These are phyloP conservation scores for Leptinotarsa undecemlineata DNA, from an alignment of 1,140 invertebrate genomes.

Conservation along the genomic window DNA sequence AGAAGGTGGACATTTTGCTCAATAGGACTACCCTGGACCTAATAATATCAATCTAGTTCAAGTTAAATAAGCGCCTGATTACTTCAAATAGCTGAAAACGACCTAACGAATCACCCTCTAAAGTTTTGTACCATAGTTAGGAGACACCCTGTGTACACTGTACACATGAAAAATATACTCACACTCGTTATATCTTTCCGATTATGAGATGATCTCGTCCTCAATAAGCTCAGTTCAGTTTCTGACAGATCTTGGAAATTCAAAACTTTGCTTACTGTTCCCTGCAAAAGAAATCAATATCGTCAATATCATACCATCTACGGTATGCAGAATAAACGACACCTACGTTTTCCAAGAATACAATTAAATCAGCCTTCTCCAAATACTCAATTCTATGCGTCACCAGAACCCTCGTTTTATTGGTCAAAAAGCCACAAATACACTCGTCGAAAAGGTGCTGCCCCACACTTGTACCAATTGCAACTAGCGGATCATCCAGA, in stretches of 20 bases:
- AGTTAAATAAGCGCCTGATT: no score
- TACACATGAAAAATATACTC: background rate
- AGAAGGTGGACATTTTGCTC: no score
- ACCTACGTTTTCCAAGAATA: slow-evolving; percentile 72
- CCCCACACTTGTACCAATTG: slow-evolving; percentile 75
- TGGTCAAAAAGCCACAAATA: slow-evolving; percentile 58
- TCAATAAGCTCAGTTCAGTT: background rate
- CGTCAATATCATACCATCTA: background rate
- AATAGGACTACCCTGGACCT: no score
- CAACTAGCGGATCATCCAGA: slow-evolving; percentile 82
- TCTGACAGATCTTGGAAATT: slow-evolving; percentile 6
- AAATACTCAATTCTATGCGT: slow-evolving; percentile 84
- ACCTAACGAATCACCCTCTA: no score
- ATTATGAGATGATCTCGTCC: background rate
- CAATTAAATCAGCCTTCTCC: slow-evolving; percentile 69
- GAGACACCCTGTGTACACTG: no score
- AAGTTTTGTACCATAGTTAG: no score
- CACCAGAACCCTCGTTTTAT: slow-evolving; percentile 70
- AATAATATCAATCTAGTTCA: no score
- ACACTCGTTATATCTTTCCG: background rate
- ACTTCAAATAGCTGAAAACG: no score
- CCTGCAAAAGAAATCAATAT: slow-evolving; percentile 7
- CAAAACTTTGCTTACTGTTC: slow-evolving; percentile 11
- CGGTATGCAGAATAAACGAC: background rate
- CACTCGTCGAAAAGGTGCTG: slow-evolving; percentile 73